Evolutionary conservation across 2,113 vertebrate genomes (phyloP), one percentile per base, ranked within the genome.

Genomic region (Cebidichthys violaceus): DNA sequence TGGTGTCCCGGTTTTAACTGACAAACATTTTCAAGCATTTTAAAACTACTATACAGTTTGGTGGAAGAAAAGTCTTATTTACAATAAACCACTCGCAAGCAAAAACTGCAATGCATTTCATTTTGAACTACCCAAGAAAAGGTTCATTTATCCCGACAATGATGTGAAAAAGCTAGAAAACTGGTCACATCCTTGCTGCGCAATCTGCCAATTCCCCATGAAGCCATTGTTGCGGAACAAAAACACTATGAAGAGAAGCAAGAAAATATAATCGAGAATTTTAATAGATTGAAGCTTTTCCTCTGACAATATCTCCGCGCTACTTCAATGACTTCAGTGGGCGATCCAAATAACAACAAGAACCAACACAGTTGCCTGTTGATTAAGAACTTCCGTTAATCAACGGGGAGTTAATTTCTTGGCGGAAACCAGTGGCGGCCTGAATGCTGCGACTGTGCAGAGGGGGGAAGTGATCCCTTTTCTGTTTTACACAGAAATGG

Each of bases 381-480:
- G 77, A 89, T 89, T 74, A 78, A 50, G 80, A 77, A 78, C 84
- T 88, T 89, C 77, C 59, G 45, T 45, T 72, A 88, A 87, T 82
- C 90, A 88, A 88, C 77, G 89, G 81, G 77, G 86, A 79, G 82
- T 35, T 89, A 24, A 85, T 92, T 88, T 89, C 77, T 89, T 83
- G 65, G 77, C 71, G 70, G 64, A 83, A 86, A 87, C 70, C 75
- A 89, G 73, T 65, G 84, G 54, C 15, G 33, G 54, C 81, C 71
- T 78, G 67, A 74, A 70, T 41, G 83, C 8, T 71, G 65, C 7
- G 70, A 45, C 68, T 73, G 66, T 74, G 70, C 77, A 75, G 47
- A 17, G n/a, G n/a, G 66, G 57, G 85, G 86, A 72, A 81, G 79
- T 72, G 64, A 84, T 88, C 55, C 76, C 41, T 75, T 84, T 54